Base-by-base conservation (phyloP, 2,113 vertebrate species). In the Kobus ellipsiprymnus region DNA sequence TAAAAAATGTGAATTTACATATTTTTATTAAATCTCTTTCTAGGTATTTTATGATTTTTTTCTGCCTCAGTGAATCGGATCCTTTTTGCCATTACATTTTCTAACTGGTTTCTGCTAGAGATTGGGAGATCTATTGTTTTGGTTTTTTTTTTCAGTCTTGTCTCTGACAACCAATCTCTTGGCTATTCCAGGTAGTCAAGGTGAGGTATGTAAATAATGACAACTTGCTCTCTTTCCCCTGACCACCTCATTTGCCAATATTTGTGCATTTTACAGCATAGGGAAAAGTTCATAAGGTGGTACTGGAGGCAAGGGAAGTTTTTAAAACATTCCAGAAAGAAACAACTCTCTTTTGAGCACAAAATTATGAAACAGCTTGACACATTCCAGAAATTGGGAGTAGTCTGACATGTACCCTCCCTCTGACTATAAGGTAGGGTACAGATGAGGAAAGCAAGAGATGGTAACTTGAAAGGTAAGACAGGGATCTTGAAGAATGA, bases 331-430 rank as follows among this genome's bases (percentile, higher is more conserved):
- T 87, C 80, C 60, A 57, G 54, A 64, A 14, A 95, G 5, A 78
- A 71, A 48, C 50, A 87, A 48, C 19, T 77, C 74, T 25, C 7
- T 46, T 46, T n/a, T 83, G 46, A 93, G 33, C 54, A 83, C 48
- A 10, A 80, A 30, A 48, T 84, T 78, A 59, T 86, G 67, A 78
- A 96, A 67, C 17, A 71, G 59, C 80, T 62, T 93, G 87, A 87
- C 83, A 90, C 55, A 67, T 90, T 84, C 80, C 80, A 94, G 95
- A 95, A 91, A 91, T 10, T 50, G 10, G 13, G 82, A 96, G 83
- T 52, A 15, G 19, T 62, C 33, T 95, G 83, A 33, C 87, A 40
- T 19, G 60, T 33, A 62, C 60, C 60, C 60, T 62, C 30, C 60
- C 60, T 62, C 14, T 30, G 40, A 77, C 89, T n/a, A 3, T 60